Base-by-base conservation (phyloP, 2,888 invertebrate species). In the Macrostomum cliftonense region DNA sequence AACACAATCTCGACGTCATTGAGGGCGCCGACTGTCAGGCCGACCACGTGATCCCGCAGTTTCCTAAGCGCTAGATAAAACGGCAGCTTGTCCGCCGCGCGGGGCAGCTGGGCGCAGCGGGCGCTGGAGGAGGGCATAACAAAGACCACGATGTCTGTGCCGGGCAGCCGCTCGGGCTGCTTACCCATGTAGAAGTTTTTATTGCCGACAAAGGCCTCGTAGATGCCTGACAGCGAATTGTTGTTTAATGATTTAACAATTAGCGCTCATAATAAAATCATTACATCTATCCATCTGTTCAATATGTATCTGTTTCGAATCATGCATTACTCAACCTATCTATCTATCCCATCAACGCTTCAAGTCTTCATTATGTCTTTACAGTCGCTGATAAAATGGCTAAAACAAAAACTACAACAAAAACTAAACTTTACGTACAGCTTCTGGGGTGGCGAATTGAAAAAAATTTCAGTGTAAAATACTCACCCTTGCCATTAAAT, bases 131-230 rank as follows among this genome's bases (percentile, higher is more conserved):
- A 93, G 56, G 93, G 93, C 91, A 93, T 91, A 16, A 14, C 28
- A 43, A 52, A 51, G 7, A 40, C 43, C 43, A 91, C 88, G 63
- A 89, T 89, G 65, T 84, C 83, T 42, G 89, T 89, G 54, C 88
- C 89, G 54, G 86, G 87, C 58, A 93, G 79, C 54, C 82, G 78
- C 64, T 86, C 87, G 0, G 89, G 87, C 69, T 93, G 93, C 60
- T 88, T 81, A 43, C 93, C 93, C 72, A 93, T 88, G 67, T 83
- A 81, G 71, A 93, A 91, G 72, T 93, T 88, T 73, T 91, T 91
- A 73, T 87, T 87, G 14, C 91, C 91, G 53, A 86, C 85, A 75
- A 89, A 93, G 44, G 91, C 85, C 73, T 93, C 91, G 73, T 89
- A 93, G 62, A 93, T 93, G 51, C 71, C 71, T 73, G 57, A 9